Base-by-base conservation (phyloP, 2,113 vertebrate genomes). In the Poeciliopsis turrubarensis region DNA sequence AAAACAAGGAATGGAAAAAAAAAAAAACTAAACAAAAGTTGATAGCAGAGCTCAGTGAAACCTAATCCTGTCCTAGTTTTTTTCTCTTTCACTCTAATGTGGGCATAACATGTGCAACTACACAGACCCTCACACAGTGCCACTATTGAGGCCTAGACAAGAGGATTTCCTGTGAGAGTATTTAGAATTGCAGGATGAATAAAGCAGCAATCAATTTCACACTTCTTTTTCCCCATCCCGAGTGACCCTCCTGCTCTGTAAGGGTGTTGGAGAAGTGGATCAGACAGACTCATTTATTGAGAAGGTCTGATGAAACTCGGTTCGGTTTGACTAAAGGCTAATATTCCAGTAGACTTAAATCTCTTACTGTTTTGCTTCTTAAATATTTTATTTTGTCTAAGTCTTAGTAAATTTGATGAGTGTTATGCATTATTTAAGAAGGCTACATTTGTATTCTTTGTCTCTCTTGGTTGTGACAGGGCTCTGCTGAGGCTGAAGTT, bases 141-240 rank as follows among this genome's bases (percentile, higher is more conserved):
- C 41, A 39, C 75, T 64, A 69, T 85, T 89, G 57, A 85, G 72
- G 65, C 25, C 22, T 41, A 68, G 72, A 75, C 82, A 68, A 37
- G 62, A 80, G 82, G 80, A 86, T 66, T 61, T 69, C 61, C 69
- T 65, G 44, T 74, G 70, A 63, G 77, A 73, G 75, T 63, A 73
- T 89, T 82, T 84, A 71, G 79, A 82, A 75, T 75, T 47, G 14
- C 5, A 75, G 68, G 65, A n/a, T 77, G 75, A 81, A 83, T 72
- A 87, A 73, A 31, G 73, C 74, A 67, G 68, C 61, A 90, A 89
- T 91, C 78, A 70, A 93, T 93, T 92, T 93, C 84, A 93, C 89
- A 92, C 87, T 69, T 69, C 31, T 61, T 63, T 85, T 79, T 86
- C 26, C 72, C 79, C 37, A 60, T 65, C 69, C 30, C 5, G 0